Conservation (phyloP, 2,113 vertebrate genomes). For the Elachura formosa region DNA sequence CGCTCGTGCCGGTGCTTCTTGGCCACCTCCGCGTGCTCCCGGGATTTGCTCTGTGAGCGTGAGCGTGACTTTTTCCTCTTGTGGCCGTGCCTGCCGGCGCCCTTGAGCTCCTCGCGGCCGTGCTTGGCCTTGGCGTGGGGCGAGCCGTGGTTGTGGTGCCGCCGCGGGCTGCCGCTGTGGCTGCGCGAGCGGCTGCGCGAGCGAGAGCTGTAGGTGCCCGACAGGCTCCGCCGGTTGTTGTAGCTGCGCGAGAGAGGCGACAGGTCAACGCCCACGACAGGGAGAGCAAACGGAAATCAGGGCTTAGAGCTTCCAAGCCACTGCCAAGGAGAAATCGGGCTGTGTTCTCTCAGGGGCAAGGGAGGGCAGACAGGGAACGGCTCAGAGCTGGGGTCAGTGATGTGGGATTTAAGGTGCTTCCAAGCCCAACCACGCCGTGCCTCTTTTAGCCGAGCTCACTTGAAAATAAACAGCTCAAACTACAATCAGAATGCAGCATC, state of each 20-base stretch:
- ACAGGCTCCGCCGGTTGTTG: constrained; percentile 91
- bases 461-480: not conserved
- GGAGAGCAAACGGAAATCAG: rapidly evolving
- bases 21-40: constrained; percentile 81
- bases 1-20: constrained; percentile 96
- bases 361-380: rapidly evolving
- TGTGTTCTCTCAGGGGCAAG: rapidly evolving
- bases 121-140: constrained; percentile 90
- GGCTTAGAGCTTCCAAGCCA: rapidly evolving
- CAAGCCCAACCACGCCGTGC: not conserved
- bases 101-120: constrained; percentile 84
- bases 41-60: constrained; percentile 85
- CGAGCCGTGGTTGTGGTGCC: constrained; percentile 84
- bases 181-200: constrained; percentile 92
- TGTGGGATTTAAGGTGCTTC: not conserved
- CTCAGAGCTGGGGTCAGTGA: rapidly evolving
- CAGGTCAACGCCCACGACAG: rapidly evolving
- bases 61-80: constrained; percentile 93
- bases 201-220: constrained; percentile 94
- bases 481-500: rapidly evolving
- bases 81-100: constrained; percentile 83
- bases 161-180: constrained; percentile 87
- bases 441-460: rapidly evolving
- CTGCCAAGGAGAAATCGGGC: rapidly evolving
- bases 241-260: constrained; percentile 70